Evolutionary conservation across 2,888 invertebrate genomes (phyloP).

Genomic region (Fragum fragum): DNA sequence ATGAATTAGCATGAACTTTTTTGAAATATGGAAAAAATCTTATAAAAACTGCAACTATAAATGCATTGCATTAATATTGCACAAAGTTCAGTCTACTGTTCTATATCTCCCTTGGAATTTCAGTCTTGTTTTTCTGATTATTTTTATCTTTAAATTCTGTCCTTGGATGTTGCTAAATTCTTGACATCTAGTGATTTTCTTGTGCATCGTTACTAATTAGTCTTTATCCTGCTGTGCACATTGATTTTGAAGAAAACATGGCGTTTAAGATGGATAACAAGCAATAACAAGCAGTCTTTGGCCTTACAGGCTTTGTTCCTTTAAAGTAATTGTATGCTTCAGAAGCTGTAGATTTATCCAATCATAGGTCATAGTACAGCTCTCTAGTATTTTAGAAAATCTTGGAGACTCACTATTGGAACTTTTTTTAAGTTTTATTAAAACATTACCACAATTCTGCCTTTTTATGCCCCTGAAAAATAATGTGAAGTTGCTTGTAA

Average conservation of each 20-base stretch:
- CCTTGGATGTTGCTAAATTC: conserved; percentile 12
- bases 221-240: conserved; percentile 7
- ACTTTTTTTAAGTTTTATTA: no score
- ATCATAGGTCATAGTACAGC: no score
- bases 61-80: no score
- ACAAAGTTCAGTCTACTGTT: not conserved
- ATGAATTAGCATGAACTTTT: no score
- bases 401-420: no score
- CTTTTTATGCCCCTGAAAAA: no score
- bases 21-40: no score
- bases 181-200: conserved; percentile 19
- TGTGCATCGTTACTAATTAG: conserved; percentile 25
- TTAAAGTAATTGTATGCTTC: not conserved
- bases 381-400: no score
- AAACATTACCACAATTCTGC: no score
- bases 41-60: no score
- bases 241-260: not conserved
- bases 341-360: no score
- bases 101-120: not conserved
- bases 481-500: no score
- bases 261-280: not conserved
- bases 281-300: not conserved
- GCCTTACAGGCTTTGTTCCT: not conserved
- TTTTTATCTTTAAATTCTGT: conserved; percentile 1
- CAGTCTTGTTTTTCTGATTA: not conserved